Percentiles rank a stretch among this genome's conserved stretches.
These are phyloP conservation scores for Lasioglossum malachurum DNA, from an alignment of 2,888 invertebrate species.

Conservation along the genomic window DNA sequence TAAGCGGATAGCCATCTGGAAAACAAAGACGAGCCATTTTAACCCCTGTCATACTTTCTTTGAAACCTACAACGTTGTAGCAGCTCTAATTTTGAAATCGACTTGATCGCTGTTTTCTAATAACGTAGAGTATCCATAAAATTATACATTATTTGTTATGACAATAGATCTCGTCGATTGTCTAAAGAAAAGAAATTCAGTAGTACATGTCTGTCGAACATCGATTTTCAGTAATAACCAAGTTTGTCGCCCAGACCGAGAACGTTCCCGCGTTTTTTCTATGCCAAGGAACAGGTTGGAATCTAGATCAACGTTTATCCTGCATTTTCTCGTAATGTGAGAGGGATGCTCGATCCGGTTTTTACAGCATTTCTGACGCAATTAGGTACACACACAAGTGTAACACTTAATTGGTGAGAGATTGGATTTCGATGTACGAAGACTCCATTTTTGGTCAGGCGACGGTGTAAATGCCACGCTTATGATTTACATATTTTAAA, in stretches of 20 bases:
- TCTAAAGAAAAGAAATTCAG: background rate
- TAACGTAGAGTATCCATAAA: background rate
- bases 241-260: background rate
- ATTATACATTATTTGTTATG: background rate
- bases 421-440: background rate
- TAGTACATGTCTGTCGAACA: background rate
- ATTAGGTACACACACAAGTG: conserved; percentile 17
- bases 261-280: conserved; percentile 33
- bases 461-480: background rate
- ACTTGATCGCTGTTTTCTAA: background rate
- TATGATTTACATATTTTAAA: background rate
- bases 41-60: background rate
- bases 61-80: background rate
- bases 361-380: conserved; percentile 35
- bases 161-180: background rate
- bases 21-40: conserved; percentile 12
- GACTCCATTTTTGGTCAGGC: background rate
- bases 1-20: conserved; percentile 60
- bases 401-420: background rate
- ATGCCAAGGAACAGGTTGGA: conserved; percentile 33
- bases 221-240: background rate
- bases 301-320: conserved; percentile 46
- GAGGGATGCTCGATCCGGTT: conserved; percentile 45
- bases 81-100: background rate
- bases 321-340: conserved; percentile 26